Percentiles rank a stretch among this genome's conserved stretches.
Conservation (phyloP, 2,888 invertebrate genomes). For the Amphipoea oculea region DNA sequence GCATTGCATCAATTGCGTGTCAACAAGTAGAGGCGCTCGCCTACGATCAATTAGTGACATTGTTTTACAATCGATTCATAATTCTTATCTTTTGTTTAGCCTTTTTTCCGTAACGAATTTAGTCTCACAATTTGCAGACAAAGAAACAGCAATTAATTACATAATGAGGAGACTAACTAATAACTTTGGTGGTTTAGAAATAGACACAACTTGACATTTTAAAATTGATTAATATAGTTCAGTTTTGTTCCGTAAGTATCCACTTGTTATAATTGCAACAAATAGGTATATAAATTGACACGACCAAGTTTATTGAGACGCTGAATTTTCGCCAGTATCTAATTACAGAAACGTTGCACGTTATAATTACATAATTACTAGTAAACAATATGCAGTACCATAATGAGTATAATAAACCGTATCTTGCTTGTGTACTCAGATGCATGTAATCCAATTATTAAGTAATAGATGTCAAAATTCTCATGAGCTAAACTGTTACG, state of each 20-base stretch:
- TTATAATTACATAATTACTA: slow-evolving; percentile 41
- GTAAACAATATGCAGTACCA: slow-evolving; percentile 34
- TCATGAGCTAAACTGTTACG: slow-evolving; percentile 50
- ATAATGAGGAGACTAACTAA: slow-evolving; percentile 55
- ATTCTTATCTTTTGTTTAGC: slow-evolving; percentile 76
- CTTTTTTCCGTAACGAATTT: slow-evolving; percentile 67
- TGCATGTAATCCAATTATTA: slow-evolving; percentile 53
- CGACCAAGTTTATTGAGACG: slow-evolving; percentile 28
- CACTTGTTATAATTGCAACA: slow-evolving; percentile 19
- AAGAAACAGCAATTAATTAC: slow-evolving; percentile 61
- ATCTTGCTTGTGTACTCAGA: slow-evolving; percentile 39
- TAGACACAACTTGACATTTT: slow-evolving; percentile 28
- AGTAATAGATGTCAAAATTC: slow-evolving; percentile 53
- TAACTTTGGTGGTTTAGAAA: slow-evolving; percentile 53
- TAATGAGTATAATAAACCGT: slow-evolving; percentile 46
- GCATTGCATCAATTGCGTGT: slow-evolving; percentile 65
- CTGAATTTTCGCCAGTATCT: neutral
- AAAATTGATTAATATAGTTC: slow-evolving; percentile 18
- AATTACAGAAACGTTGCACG: slow-evolving; percentile 13
- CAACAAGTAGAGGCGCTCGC: slow-evolving; percentile 68
- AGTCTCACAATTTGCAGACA: slow-evolving; percentile 54
- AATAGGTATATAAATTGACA: slow-evolving; percentile 28
- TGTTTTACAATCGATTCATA: slow-evolving; percentile 79
- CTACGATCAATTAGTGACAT: slow-evolving; percentile 83
- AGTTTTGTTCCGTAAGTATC: slow-evolving; percentile 6